These are phyloP conservation scores for Bubo blakistoni DNA, from an alignment of 2,113 vertebrate genomes.

Conservation along the genomic window DNA sequence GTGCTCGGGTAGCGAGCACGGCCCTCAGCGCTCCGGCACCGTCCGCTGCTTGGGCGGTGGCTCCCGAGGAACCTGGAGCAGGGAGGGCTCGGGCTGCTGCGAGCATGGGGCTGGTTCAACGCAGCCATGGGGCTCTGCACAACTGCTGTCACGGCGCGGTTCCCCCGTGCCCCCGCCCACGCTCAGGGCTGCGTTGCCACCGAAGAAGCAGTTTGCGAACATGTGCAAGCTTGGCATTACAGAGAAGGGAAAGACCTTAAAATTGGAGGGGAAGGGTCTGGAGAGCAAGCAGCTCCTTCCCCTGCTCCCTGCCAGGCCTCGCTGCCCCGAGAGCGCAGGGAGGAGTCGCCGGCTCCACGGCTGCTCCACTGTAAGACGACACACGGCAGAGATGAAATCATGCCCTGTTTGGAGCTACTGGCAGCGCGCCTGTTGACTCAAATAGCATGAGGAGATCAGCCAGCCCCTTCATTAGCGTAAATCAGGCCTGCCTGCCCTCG, in stretches of 20 bases:
- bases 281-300: accelerated
- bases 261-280: neutral
- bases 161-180: accelerated
- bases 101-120: accelerated
- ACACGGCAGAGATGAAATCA: neutral
- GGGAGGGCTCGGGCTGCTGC: neutral
- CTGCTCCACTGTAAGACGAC: neutral
- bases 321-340: accelerated
- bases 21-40: neutral
- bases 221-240: neutral
- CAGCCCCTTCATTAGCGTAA: neutral
- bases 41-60: accelerated
- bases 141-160: accelerated
- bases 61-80: neutral
- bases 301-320: too few species aligned
- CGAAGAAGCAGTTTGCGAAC: accelerated
- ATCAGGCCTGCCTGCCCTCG: neutral
- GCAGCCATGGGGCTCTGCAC: accelerated
- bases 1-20: accelerated
- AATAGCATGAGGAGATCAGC: neutral
- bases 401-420: neutral
- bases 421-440: neutral
- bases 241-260: neutral
- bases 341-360: accelerated
- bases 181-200: neutral